Evolutionary conservation across 2,113 vertebrate genomes (phyloP), one percentile per base, ranked within the genome.

Genomic region (Turnix velox): DNA sequence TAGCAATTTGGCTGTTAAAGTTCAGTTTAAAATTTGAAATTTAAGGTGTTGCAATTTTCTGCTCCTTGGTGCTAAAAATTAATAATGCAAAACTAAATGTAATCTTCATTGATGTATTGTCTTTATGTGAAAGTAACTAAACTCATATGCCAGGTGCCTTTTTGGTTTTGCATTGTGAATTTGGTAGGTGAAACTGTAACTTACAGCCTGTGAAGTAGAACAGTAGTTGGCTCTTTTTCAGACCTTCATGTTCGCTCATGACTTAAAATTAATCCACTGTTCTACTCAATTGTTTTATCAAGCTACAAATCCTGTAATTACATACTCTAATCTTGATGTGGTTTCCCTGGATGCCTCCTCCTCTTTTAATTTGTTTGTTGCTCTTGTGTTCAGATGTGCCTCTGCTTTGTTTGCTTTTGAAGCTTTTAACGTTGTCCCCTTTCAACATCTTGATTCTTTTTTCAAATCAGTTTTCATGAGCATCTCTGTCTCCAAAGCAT

Each of bases 281-380:
- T 92, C 25, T 80, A 83, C 91, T 91, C 42, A 80, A 42, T 85
- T 87, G 37, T 42, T 87, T 95, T 87, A 89, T 89, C 78, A 90
- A 79, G 31, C 78, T 91, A 39, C 20, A 94, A 92, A 91, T 89
- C 82, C 82, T 84, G 42, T 90, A 92, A 87, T 87, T 94, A 76
- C 35, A 79, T 63, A 45, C 66, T 49, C 18, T 83, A 76, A 90
- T 91, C 58, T 89, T 76, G 45, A 63, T 69, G 30, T 39, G 22
- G 12, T 80, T 94, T 93, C 85, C 84, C 66, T 66, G 42, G 67
- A 31, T 89, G 23, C 30, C 58, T 79, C 25, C 18, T 68, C 40
- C 33, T 66, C 58, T 85, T 61, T 73, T 76, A 73, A 89, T 79
- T 68, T 22, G 81, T 91, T 8, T 88, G 84, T 79, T 92, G 25